Evolutionary conservation across 2,797 vertebrate genomes (phyloP), one percentile per base, ranked within the genome.

Genomic region (Ptychobarbus kaznakovi): DNA sequence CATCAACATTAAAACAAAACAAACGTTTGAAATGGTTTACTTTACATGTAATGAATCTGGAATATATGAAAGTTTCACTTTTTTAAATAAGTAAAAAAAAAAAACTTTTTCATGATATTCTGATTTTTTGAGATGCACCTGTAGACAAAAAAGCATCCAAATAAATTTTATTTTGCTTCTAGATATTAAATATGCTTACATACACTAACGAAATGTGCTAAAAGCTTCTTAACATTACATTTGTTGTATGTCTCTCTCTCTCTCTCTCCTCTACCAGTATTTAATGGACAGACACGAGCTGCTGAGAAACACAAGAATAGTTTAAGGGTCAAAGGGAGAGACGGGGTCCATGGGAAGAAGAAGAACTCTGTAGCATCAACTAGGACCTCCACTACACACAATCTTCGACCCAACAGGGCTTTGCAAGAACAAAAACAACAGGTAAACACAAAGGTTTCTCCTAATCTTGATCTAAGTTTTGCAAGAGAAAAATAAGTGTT

Each of bases 361-460:
- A 97, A 96, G 92, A 95, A 95, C 1, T 96, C 93, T 72, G 91
- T 95, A 93, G 94, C 96, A 93, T 94, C 91, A 10, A 85, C 94
- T 88, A 95, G 96, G 91, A 95, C 96, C 93, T 95, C 95, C 18
- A 89, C 94, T 25, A 92, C 95, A 92, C 96, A 95, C 88, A 96
- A 97, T 92, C 95, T 97, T 86, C 89, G 96, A 83, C 93, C 94
- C 86, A 95, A 96, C 92, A 96, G 97, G 93, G 95, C 96, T 87
- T 95, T 96, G 87, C 97, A 97, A 95, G 97, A 99, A 93, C 96
- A 97, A 91, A 95, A 96, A 93, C 97, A 97, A 93, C 97, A 98
- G 97, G 98, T 99, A 95, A 61, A 61, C 22, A 11, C n/a, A 58
- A 58, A 4, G 6, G 15, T 72, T 74, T 74, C 46, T 46, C 15